phyloP scores from a whole-genome alignment of 2,888 invertebrate species.

The Tanaodytes sp. region DNA sequence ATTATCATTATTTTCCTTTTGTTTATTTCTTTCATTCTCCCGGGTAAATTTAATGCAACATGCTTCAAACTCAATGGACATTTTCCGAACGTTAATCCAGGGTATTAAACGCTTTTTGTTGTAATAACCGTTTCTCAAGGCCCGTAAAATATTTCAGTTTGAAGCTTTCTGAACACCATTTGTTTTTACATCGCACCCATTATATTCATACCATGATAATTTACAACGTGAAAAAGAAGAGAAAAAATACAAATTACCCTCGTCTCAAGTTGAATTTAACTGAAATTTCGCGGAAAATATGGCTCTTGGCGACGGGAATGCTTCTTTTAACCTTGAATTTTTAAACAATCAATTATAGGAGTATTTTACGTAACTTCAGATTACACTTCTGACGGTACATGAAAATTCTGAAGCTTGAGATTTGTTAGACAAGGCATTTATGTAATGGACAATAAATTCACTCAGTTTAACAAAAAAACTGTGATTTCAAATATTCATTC shows the following conservation, averaged over 20 bases:
- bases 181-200: constrained; percentile 13
- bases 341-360: not conserved
- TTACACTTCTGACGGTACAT: too few species aligned
- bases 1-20: too few species aligned
- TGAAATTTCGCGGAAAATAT: not conserved
- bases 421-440: too few species aligned
- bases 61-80: not conserved
- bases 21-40: too few species aligned
- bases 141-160: not conserved
- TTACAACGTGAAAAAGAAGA: not conserved
- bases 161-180: constrained; percentile 8
- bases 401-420: too few species aligned
- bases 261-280: constrained; percentile 8
- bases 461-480: too few species aligned
- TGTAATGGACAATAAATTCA: too few species aligned
- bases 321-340: not conserved
- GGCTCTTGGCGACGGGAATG: not conserved
- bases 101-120: constrained; percentile 6
- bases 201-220: constrained; percentile 8
- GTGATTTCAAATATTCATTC: too few species aligned
- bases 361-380: not conserved
- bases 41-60: not conserved
- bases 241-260: not conserved
- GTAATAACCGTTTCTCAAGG: not conserved
- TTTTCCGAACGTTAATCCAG: constrained; percentile 4